These are phyloP conservation scores for Bradypodion ventrale DNA, from an alignment of 2,797 vertebrate species.

Conservation along the genomic window DNA sequence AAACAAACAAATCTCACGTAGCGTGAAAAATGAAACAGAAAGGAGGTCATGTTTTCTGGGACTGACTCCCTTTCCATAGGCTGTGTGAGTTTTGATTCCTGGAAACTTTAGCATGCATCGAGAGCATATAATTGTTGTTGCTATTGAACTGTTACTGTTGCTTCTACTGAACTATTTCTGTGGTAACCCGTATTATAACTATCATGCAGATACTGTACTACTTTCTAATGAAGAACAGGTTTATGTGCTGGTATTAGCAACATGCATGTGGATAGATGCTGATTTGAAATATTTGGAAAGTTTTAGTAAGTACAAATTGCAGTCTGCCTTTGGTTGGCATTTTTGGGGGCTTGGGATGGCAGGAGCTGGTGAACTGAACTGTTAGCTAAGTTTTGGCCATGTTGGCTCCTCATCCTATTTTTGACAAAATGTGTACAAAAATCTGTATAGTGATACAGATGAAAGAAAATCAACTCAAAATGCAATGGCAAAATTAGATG, in stretches of 20 bases:
- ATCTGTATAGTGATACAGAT: too few species aligned
- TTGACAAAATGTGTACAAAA: too few species aligned
- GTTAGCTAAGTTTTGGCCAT: too few species aligned
- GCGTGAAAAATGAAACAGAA: conserved; percentile 42
- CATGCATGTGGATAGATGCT: too few species aligned
- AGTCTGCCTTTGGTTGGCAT: too few species aligned
- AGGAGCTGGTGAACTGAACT: too few species aligned
- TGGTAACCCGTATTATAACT: conserved; percentile 4
- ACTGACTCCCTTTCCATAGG: conserved; percentile 37
- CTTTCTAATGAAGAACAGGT: conserved; percentile 21
- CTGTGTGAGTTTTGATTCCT: conserved; percentile 27
- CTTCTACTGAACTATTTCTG: neutral
- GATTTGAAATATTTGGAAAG: too few species aligned
- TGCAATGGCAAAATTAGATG: too few species aligned
- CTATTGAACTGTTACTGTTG: neutral
- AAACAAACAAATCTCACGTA: conserved; percentile 34
- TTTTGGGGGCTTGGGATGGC: too few species aligned
- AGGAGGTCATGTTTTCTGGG: conserved; percentile 4
- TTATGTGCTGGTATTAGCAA: neutral
- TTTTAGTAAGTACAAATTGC: too few species aligned
- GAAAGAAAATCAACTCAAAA: too few species aligned
- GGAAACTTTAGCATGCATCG: conserved; percentile 1
- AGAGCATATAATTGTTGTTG: conserved; percentile 23
- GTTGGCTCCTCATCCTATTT: too few species aligned
- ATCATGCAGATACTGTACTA: conserved; percentile 5